These are phyloP conservation scores for Periplaneta americana DNA, from an alignment of 1,140 invertebrate species.

Conservation along the genomic window DNA sequence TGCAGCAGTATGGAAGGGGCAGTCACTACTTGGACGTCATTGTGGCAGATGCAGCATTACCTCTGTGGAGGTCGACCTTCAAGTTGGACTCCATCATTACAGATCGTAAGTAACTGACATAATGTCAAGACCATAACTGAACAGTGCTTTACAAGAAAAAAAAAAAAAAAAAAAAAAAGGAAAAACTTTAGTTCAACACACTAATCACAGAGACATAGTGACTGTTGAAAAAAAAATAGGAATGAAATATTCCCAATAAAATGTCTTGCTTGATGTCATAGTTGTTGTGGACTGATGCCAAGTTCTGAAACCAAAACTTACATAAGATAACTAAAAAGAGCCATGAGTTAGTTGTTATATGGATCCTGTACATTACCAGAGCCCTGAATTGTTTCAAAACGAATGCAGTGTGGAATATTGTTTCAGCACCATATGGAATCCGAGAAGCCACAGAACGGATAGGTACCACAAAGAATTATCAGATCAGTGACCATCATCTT, in stretches of 20 bases:
- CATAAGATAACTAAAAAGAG: no score
- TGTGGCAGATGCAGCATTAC: slow-evolving; percentile 82
- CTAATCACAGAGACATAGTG: no score
- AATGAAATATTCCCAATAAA: no score
- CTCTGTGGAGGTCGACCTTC: slow-evolving; percentile 65
- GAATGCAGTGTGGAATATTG: no score
- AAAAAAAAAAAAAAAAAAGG: background rate
- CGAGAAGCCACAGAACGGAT: slow-evolving; percentile 84
- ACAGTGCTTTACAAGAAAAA: background rate
- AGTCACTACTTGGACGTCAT: slow-evolving; percentile 79
- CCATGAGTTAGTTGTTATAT: no score
- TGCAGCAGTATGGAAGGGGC: slow-evolving; percentile 76
- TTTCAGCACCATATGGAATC: slow-evolving; percentile 90
- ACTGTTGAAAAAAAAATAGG: no score
- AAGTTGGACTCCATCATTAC: slow-evolving; percentile 85
- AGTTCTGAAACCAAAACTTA: no score
- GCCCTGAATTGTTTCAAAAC: no score
- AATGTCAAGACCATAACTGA: background rate
- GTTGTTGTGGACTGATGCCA: background rate
- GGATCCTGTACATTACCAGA: no score
- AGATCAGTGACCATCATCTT: slow-evolving; percentile 54
- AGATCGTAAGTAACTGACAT: slow-evolving; percentile 70
- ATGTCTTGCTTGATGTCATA: background rate
- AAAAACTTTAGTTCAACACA: background rate
- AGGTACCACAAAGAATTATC: slow-evolving; percentile 53